Evolutionary conservation across 2,888 invertebrate species (phyloP).

Genomic region (Folsomia manolachei): DNA sequence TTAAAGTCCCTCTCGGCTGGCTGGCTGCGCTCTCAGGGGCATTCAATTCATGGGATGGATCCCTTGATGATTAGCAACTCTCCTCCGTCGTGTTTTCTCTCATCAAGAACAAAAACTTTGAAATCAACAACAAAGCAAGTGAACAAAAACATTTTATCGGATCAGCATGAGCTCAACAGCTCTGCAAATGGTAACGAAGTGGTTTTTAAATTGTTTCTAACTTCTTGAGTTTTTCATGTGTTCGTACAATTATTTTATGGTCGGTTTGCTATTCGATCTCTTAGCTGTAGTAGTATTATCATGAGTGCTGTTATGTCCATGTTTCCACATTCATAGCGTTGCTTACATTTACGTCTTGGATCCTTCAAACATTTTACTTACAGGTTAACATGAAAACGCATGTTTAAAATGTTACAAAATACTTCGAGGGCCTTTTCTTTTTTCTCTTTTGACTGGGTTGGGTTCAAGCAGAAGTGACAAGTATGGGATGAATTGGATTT

Average conservation of each 20-base stretch:
- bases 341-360: neutral
- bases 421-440: neutral
- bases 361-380: neutral
- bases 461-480: neutral
- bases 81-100: conserved; percentile 16
- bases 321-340: no score
- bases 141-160: conserved; percentile 19
- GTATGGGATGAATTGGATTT: neutral
- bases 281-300: neutral
- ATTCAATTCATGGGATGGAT: conserved; percentile 10
- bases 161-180: conserved; percentile 18
- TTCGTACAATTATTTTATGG: conserved; percentile 6
- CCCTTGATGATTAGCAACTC: conserved; percentile 20
- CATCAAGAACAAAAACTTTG: conserved; percentile 17
- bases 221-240: conserved; percentile 10
- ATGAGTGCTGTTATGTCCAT: neutral
- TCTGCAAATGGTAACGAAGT: conserved; percentile 19
- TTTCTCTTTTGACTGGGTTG: no score
- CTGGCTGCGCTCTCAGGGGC: neutral
- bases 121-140: conserved; percentile 2
- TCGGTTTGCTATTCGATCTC: conserved; percentile 1
- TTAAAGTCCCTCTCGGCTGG: conserved; percentile 2
- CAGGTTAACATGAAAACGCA: neutral
- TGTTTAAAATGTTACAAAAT: neutral
- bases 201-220: conserved; percentile 20